A percentile compares a stretch with the other conserved stretches of the same genome.
phyloP scores from a whole-genome alignment of 2,797 vertebrate species.

The Sciaenops ocellatus region DNA sequence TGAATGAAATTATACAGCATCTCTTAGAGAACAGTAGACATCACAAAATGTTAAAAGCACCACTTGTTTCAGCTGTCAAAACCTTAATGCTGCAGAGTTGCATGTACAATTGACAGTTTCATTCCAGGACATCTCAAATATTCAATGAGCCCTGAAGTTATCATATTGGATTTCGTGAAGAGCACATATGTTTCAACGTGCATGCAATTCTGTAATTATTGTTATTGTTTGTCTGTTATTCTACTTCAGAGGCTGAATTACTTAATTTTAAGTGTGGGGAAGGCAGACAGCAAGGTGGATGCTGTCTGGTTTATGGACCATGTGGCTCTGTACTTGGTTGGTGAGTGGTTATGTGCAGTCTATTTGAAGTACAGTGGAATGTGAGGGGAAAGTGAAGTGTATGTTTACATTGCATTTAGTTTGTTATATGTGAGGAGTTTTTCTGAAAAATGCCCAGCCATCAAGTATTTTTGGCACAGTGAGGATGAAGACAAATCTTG shows the following conservation, averaged over 20 bases:
- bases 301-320: conserved; percentile 11
- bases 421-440: conserved; percentile 12
- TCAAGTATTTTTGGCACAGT: conserved; percentile 63
- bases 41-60: background rate
- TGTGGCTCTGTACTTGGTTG: conserved; percentile 29
- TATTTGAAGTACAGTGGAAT: conserved; percentile 47
- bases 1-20: conserved; percentile 34
- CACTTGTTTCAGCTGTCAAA: background rate
- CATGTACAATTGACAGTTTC: background rate
- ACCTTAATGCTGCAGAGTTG: background rate
- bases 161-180: background rate
- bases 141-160: background rate
- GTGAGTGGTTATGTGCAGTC: conserved; percentile 31
- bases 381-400: conserved; percentile 41
- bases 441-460: conserved; percentile 25
- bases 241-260: conserved; percentile 19
- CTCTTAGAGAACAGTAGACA: conserved; percentile 8
- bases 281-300: conserved; percentile 11
- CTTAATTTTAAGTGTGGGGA: background rate
- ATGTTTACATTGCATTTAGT: conserved; percentile 42
- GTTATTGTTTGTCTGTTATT: conserved; percentile 2
- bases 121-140: conserved; percentile 1
- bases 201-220: background rate
- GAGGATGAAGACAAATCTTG: conserved; percentile 44
- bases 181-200: background rate